Evolutionary conservation across 2,888 invertebrate genomes (phyloP).

Genomic region (Campoplex nolae): DNA sequence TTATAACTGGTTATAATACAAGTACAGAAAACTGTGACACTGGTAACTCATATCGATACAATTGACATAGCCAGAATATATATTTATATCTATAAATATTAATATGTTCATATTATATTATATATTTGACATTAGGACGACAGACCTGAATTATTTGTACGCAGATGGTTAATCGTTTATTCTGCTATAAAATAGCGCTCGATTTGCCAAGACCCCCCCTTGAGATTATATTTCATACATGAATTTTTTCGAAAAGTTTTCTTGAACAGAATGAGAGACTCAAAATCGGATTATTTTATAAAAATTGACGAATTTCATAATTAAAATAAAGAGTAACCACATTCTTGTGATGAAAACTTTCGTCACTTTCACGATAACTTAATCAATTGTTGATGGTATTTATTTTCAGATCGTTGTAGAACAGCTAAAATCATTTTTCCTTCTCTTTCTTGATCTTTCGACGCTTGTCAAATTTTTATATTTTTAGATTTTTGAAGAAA

Average conservation of each 20-base stretch:
- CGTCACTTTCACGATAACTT: background rate
- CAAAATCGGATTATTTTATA: background rate
- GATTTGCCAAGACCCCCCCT: background rate
- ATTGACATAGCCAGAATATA: background rate
- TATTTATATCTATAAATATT: conserved; percentile 19
- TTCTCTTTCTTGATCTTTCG: background rate
- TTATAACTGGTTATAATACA: background rate
- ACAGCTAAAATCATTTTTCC: background rate
- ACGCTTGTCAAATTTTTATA: background rate
- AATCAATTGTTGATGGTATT: background rate
- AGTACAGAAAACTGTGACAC: background rate
- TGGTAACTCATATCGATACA: background rate
- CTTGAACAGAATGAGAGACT: background rate
- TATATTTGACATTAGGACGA: conserved; percentile 35
- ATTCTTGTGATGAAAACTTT: background rate
- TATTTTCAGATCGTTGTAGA: background rate
- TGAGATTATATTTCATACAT: conserved; percentile 8
- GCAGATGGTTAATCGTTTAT: background rate
- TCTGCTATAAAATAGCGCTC: conserved; percentile 6
- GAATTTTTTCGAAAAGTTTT: background rate
- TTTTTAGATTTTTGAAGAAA: background rate
- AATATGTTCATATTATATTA: background rate
- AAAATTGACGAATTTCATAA: background rate
- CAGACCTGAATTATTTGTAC: conserved; percentile 47
- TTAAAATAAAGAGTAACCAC: background rate